Base-by-base conservation (phyloP, 2,888 invertebrate species). In the Watsonalla cultraria region DNA sequence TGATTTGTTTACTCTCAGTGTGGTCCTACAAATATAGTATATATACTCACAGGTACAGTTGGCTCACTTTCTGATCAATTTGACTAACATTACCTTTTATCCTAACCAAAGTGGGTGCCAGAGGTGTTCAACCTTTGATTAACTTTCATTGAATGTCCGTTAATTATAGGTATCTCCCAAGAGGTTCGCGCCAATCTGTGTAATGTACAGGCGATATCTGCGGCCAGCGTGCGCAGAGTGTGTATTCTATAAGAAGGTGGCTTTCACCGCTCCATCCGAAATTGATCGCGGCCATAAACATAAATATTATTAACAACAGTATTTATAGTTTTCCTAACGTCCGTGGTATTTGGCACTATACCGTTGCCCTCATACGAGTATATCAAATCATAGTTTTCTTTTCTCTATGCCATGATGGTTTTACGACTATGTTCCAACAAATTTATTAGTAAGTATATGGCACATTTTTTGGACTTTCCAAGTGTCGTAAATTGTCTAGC, bases 261-360 rank as follows among this genome's bases (percentile, higher is more conserved):
- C 68, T 73, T 70, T 71, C 70, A 66, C 73, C 62, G 58, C 56
- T 60, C 57, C 62, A 62, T 72, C 65, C 64, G 51, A 47, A 51
- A 46, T 51, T 49, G 54, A 55, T 48, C 57, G 46, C 45, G 14
- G 71, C 67, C 66, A 68, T 76, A 77, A 78, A 78, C 78, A 76
- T 74, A 72, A 76, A 73, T 73, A 74, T 69, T 52, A 54, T 51
- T 63, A 65, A 54, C 53, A 52, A 54, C 58, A 63, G 60, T 72
- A 73, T 78, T 74, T 74, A 66, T 68, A 60, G 65, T 57, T 64
- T 57, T 59, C 64, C 35, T 35, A 64, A 67, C 68, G 68, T 61
- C 62, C 68, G 65, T 68, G 68, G 68, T 63, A 56, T 68, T 68
- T 65, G 67, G 67, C 67, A 59, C 60, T 63, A 57, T 73, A 72